A percentile compares a stretch with the other conserved stretches of the same genome.
Evolutionary conservation across 2,888 invertebrate genomes (phyloP).

Genomic region (Operophtera brumata): DNA sequence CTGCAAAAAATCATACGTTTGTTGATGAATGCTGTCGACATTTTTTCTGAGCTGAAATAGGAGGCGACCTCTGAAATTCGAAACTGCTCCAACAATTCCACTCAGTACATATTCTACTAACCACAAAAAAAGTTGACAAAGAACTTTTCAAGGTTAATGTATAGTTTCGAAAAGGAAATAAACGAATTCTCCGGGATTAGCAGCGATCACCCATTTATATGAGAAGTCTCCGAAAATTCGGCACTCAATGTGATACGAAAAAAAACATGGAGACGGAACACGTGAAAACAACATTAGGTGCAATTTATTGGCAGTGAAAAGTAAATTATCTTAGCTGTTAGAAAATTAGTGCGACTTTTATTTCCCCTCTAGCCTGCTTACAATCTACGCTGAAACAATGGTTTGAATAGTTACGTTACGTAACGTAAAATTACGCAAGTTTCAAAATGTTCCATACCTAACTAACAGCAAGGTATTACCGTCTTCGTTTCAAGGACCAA

Average conservation of each 20-base stretch:
- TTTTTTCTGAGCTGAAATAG: neutral
- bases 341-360: slow-evolving; percentile 25
- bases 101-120: neutral
- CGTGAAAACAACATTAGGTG: slow-evolving; percentile 31
- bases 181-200: slow-evolving; percentile 14
- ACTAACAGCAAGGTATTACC: too few relatives aligned
- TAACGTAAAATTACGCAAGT: neutral
- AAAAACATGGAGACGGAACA: slow-evolving; percentile 29
- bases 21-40: neutral
- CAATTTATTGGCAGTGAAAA: slow-evolving; percentile 33
- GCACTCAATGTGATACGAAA: slow-evolving; percentile 25
- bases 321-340: slow-evolving; percentile 27
- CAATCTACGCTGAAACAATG: slow-evolving; percentile 14
- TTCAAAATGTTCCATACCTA: too few relatives aligned
- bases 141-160: slow-evolving; percentile 10
- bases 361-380: slow-evolving; percentile 14
- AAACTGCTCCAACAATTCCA: neutral
- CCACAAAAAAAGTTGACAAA: slow-evolving; percentile 3
- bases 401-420: neutral
- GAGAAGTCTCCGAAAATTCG: slow-evolving; percentile 25
- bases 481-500: too few relatives aligned
- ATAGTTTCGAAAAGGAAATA: slow-evolving; percentile 2
- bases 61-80: neutral
- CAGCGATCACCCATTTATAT: slow-evolving; percentile 20
- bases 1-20: neutral